Percentiles rank a stretch among this genome's conserved stretches.
Conservation (phyloP, 2,797 vertebrate species). For the Arvicola amphibius region DNA sequence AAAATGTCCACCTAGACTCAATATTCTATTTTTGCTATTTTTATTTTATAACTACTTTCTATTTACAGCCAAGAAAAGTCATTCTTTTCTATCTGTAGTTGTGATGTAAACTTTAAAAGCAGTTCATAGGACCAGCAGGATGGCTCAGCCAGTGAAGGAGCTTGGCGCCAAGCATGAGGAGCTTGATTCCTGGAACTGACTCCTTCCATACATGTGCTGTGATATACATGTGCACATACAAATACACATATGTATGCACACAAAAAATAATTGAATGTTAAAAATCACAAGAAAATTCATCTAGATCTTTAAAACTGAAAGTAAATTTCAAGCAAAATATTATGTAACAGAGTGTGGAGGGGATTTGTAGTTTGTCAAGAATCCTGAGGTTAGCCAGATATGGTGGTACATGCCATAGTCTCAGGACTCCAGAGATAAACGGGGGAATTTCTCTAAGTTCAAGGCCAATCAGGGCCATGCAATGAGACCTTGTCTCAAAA, state of each 20-base stretch:
- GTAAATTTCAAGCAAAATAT: slow-evolving; percentile 8
- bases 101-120: slow-evolving; percentile 17
- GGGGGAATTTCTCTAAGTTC: neutral
- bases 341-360: neutral
- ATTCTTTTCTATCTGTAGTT: slow-evolving; percentile 7
- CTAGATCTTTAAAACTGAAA: slow-evolving; percentile 41
- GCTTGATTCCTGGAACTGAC: neutral
- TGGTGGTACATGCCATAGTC: neutral
- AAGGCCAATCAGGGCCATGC: neutral
- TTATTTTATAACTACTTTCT: slow-evolving; percentile 52
- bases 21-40: slow-evolving; percentile 16
- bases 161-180: accelerated
- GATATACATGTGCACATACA: too few relatives aligned
- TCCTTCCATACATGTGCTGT: neutral
- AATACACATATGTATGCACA: neutral
- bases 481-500: neutral
- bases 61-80: slow-evolving; percentile 34
- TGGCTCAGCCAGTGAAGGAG: neutral
- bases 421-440: neutral
- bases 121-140: neutral
- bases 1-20: neutral
- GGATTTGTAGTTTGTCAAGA: neutral
- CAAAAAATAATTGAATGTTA: neutral
- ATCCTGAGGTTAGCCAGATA: neutral
- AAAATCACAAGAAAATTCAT: neutral